Evolutionary conservation across 2,113 vertebrate genomes (phyloP).

Genomic region (Antigone vipio): DNA sequence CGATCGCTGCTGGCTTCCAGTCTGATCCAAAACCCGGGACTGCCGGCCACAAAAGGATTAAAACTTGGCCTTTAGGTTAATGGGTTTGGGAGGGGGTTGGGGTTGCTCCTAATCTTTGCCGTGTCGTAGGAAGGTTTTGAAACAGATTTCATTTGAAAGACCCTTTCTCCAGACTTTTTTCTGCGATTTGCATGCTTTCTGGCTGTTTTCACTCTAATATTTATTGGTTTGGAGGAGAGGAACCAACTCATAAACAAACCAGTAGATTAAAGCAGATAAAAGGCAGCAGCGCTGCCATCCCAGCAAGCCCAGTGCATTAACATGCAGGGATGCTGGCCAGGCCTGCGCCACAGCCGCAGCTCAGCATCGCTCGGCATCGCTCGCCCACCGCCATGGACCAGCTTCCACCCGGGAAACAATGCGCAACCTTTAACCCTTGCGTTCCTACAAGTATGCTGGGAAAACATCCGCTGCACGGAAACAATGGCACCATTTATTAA

Average conservation of each 20-base stretch:
- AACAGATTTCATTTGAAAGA: neutral
- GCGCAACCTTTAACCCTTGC: slow-evolving; percentile 33
- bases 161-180: neutral
- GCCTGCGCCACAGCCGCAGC: neutral
- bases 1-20: neutral
- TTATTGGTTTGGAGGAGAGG: neutral
- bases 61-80: neutral
- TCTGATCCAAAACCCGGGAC: neutral
- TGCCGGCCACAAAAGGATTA: neutral
- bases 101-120: neutral
- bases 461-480: slow-evolving; percentile 36
- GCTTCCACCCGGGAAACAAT: slow-evolving; percentile 37
- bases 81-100: neutral
- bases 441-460: neutral
- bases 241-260: neutral
- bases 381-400: neutral
- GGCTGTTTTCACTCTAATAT: neutral
- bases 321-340: neutral
- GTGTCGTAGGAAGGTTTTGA: neutral
- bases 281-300: neutral
- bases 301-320: neutral
- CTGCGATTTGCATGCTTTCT: neutral
- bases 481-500: slow-evolving; percentile 52
- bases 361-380: neutral
- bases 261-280: neutral